These are phyloP conservation scores for Melanotaenia nigrans DNA, from an alignment of 2,797 vertebrate genomes.

Conservation along the genomic window DNA sequence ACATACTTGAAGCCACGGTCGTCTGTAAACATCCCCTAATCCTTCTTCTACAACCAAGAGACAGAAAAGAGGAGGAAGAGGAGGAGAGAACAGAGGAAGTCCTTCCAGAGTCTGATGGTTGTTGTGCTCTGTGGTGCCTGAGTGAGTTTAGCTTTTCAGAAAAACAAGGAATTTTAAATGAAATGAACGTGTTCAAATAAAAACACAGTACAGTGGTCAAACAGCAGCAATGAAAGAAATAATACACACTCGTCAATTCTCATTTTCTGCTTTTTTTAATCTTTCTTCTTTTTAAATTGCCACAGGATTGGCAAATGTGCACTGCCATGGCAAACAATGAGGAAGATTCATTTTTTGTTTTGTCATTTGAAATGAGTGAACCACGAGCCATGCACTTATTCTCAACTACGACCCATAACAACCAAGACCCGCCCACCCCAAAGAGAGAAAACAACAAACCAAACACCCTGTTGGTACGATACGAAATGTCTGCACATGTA, in stretches of 20 bases:
- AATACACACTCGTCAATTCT: constrained; percentile 48
- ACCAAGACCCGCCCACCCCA: constrained; percentile 18
- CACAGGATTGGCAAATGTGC: constrained; percentile 45
- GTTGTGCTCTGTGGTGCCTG: constrained; percentile 82
- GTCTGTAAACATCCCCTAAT: constrained; percentile 69
- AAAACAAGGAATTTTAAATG: constrained; percentile 37
- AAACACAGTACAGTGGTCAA: constrained; percentile 21
- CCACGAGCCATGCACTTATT: constrained; percentile 73
- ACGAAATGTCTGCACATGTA: constrained; percentile 82
- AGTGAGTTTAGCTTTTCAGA: constrained; percentile 82
- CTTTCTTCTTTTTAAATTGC: constrained; percentile 46
- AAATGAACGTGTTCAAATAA: constrained; percentile 17
- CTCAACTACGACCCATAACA: constrained; percentile 54
- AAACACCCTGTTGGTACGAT: constrained; percentile 69
- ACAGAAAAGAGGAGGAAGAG: constrained; percentile 36
- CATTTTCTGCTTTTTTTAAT: constrained; percentile 7
- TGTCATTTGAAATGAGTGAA: constrained; percentile 48
- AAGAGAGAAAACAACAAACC: constrained; percentile 19
- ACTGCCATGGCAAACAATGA: constrained; percentile 65
- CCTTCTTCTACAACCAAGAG: constrained; percentile 68
- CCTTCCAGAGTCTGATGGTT: constrained; percentile 8
- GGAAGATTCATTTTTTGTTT: constrained; percentile 25
- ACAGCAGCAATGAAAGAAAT: constrained; percentile 58
- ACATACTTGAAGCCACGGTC: constrained; percentile 60
- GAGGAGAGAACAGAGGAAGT: constrained; percentile 57